Base-by-base conservation (phyloP, 2,113 vertebrate species). In the Bagarius yarrelli region DNA sequence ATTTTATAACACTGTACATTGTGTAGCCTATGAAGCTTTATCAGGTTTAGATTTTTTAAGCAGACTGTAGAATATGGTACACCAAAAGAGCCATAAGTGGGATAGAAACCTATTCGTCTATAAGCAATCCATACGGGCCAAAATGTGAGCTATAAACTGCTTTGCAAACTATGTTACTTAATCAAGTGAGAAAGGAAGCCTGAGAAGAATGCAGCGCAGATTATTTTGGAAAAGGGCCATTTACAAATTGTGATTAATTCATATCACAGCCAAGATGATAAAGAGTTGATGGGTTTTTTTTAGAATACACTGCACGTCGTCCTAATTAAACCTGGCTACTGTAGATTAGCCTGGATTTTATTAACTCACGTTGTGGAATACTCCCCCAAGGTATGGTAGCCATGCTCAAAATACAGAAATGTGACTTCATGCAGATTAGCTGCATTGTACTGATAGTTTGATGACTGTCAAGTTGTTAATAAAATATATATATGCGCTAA, bases 371-470 rank as follows among this genome's bases (percentile, higher is more conserved):
- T 32, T 11, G 25, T 72, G 50, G 4, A 55, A 73, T 73, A 55
- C 27, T 23, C 36, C 23, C 40, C 60, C 52, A 69, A 63, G 55
- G 52, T 78, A 55, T 66, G 25, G 14, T 64, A 67, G 36, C 83
- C 75, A 81, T 57, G 60, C 44, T 74, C 32, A 78, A 74, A 69
- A 66, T 63, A 60, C 25, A 80, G 32, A 72, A 57, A 78, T 50
- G 71, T 23, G 25, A 63, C 8, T 55, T 66, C 73, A 77, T 63
- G 57, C 60, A 64, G 50, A 27, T 50, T 47, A 16, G 23, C 8
- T 18, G 18, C n/a, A 11, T 18, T 50, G 34, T 76, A 36, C 25
- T 47, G 52, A 57, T 44, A 40, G 50, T 27, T 66, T 18, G 27
- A 11, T 40, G 19, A n/a, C 19, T 32, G 4, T 4, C 6, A 19